Conservation (phyloP, 2,888 invertebrate species). For the Hemithea aestivaria region DNA sequence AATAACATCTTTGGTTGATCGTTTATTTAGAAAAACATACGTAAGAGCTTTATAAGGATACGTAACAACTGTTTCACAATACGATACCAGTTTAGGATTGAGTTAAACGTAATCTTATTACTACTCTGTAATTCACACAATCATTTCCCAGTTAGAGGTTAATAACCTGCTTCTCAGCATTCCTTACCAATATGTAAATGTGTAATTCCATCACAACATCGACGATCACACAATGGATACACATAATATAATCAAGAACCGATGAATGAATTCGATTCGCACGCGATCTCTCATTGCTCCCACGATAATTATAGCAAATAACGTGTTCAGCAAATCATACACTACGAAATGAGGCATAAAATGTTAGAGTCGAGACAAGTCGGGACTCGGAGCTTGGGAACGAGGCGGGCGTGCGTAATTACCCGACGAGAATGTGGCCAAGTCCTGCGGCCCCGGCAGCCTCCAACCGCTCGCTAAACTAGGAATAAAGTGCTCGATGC, state of each 20-base stretch:
- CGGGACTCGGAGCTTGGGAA: constrained; percentile 51
- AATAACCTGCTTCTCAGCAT: background rate
- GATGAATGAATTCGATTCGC: constrained; percentile 50
- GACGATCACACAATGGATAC: constrained; percentile 33
- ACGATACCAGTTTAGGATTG: background rate
- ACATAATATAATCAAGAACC: constrained; percentile 38
- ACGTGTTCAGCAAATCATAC: constrained; percentile 71
- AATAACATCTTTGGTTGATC: constrained; percentile 24
- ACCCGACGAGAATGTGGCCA: constrained; percentile 71
- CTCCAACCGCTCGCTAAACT: constrained; percentile 55
- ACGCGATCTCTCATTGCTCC: constrained; percentile 53
- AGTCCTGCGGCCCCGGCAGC: constrained; percentile 61
- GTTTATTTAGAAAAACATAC: constrained; percentile 13
- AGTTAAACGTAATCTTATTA: no score
- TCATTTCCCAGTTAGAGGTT: background rate
- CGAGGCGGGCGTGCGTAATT: constrained; percentile 71
- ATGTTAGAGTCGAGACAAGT: constrained; percentile 54
- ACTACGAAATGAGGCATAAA: constrained; percentile 73
- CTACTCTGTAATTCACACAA: background rate
- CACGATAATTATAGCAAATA: constrained; percentile 71
- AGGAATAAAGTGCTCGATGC: constrained; percentile 64
- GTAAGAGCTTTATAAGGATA: constrained; percentile 1
- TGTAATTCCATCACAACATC: constrained; percentile 23
- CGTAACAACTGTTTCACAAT: constrained; percentile 3
- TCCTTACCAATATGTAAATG: constrained; percentile 4